Conservation (phyloP, 2,888 invertebrate species). For the Acrobasis consociella region DNA sequence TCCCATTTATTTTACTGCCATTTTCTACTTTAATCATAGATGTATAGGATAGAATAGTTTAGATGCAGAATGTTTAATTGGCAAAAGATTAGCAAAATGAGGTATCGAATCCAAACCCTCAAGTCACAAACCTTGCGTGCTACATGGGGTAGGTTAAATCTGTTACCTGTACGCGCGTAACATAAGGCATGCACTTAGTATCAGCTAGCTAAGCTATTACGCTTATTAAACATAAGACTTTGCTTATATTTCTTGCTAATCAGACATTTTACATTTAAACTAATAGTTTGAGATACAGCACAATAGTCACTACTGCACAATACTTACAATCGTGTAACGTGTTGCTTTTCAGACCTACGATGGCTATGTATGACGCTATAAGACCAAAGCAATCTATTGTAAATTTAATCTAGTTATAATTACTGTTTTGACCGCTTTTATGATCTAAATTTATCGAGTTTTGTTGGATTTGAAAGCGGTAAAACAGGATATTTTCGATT, state of each 20-base stretch:
- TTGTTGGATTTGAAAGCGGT: constrained; percentile 3
- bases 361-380: constrained; percentile 46
- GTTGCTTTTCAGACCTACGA: constrained; percentile 40
- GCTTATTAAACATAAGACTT: too few species aligned
- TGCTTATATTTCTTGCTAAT: background rate
- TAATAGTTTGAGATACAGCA: constrained; percentile 22
- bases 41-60: constrained; percentile 31
- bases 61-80: background rate
- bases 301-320: constrained; percentile 36
- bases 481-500: background rate
- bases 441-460: background rate
- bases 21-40: constrained; percentile 41
- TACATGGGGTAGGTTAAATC: too few species aligned
- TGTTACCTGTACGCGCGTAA: too few species aligned
- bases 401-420: constrained; percentile 49
- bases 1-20: constrained; percentile 45
- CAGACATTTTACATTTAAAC: background rate
- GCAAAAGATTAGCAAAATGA: background rate
- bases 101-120: too few species aligned
- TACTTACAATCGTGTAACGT: constrained; percentile 10
- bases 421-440: constrained; percentile 6
- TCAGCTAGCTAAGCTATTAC: too few species aligned
- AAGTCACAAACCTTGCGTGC: too few species aligned
- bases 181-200: too few species aligned
- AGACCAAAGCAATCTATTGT: constrained; percentile 68